phyloP scores from a whole-genome alignment of 2,888 invertebrate genomes.

The Nephrotoma guestfalica region DNA sequence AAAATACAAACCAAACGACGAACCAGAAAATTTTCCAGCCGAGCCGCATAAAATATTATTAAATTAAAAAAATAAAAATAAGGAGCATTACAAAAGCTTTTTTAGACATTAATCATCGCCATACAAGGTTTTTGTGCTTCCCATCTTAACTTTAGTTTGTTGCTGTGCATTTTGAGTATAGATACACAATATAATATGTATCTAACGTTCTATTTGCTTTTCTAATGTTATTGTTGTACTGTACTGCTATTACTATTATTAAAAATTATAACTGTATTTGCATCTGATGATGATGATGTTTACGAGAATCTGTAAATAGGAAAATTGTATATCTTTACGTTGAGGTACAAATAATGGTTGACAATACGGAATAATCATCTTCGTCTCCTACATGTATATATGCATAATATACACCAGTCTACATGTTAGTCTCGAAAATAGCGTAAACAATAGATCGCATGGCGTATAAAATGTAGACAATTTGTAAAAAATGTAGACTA shows the following conservation, averaged over 20 bases:
- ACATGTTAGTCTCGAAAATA: neutral
- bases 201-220: neutral
- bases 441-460: no score
- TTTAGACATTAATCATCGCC: neutral
- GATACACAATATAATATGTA: neutral
- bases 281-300: neutral
- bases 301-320: neutral
- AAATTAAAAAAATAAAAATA: neutral
- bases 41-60: neutral
- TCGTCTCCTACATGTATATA: neutral
- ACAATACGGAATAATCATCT: neutral
- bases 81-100: neutral
- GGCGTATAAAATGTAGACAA: no score
- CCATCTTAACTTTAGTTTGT: neutral
- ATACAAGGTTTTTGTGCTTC: neutral
- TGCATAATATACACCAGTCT: neutral
- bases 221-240: neutral
- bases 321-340: neutral
- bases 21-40: neutral
- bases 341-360: neutral
- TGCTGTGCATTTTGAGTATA: neutral
- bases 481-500: no score
- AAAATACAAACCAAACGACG: neutral
- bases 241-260: neutral
- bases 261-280: neutral